Evolutionary conservation across 2,888 invertebrate species (phyloP).

Genomic region (Oegoconia quadripuncta): DNA sequence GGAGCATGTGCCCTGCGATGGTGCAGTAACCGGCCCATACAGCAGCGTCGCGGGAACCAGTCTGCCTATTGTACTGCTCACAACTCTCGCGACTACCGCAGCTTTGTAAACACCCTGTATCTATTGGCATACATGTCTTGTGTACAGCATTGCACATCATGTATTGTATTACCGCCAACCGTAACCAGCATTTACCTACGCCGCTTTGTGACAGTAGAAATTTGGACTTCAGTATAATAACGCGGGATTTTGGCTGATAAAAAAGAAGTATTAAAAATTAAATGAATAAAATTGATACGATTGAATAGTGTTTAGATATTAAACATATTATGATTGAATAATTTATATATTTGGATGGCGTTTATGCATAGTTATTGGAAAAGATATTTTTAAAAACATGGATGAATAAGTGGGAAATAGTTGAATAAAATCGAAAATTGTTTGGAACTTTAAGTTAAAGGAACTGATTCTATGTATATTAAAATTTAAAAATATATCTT

Average conservation of each 20-base stretch:
- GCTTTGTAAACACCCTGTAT: slow-evolving; percentile 49
- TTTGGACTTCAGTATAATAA: neutral
- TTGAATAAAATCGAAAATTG: slow-evolving; percentile 12
- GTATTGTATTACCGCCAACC: neutral
- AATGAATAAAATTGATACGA: neutral
- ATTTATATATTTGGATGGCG: slow-evolving; percentile 4
- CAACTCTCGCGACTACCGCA: slow-evolving; percentile 62
- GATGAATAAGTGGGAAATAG: slow-evolving; percentile 5
- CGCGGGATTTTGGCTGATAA: too few species aligned
- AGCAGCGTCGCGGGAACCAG: slow-evolving; percentile 71
- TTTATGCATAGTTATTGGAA: neutral
- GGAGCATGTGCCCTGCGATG: slow-evolving; percentile 70
- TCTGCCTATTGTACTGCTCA: slow-evolving; percentile 59
- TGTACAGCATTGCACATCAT: neutral
- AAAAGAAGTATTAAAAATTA: neutral
- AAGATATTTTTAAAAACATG: slow-evolving; percentile 9
- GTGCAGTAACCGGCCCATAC: slow-evolving; percentile 72
- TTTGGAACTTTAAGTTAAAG: slow-evolving; percentile 15
- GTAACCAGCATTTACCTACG: too few species aligned
- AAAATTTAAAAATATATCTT: slow-evolving; percentile 5
- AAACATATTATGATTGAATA: slow-evolving; percentile 1
- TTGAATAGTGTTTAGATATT: slow-evolving; percentile 1
- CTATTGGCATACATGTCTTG: neutral
- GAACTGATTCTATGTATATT: slow-evolving; percentile 20
- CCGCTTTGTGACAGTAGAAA: too few species aligned